Evolutionary conservation across 2,888 invertebrate genomes (phyloP), one percentile per base, ranked within the genome.

Genomic region (Byasa hedistus): DNA sequence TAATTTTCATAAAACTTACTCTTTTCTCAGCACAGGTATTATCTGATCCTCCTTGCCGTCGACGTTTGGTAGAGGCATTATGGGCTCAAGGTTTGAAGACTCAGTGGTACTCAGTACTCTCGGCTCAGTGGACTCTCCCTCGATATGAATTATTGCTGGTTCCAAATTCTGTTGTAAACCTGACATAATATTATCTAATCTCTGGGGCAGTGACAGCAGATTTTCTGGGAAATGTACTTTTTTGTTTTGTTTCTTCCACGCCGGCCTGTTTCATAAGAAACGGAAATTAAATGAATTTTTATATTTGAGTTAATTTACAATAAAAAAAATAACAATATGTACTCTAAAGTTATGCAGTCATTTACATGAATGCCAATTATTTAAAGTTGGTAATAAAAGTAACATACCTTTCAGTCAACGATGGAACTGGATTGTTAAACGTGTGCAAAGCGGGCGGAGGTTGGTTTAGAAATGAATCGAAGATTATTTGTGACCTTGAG

Each of bases 171-270:
- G 12, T 17, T 3, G 17, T 44, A 15, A 3, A 15, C 17, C 51
- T 1, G 59, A 60, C 5, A 59, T 60, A 58, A 76, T 62, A 32
- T 74, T 75, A 56, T 78, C 77, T 27, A 72, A 59, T 1, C 86
- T 76, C 66, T 89, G 89, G 4, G 85, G 84, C 15, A 87, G 73
- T 1, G 87, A 86, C n/a, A 84, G 73, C 55, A 86, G 44, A 24
- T 23, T 44, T 22, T 56, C 61, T 0, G 61, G 61, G 27, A 61
- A 36, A 21, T 22, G 32, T n/a, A 54, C 54, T 3, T 52, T 61
- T 17, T 32, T 61, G 12, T 54, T 54, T 17, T 54, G 17, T 21
- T 52, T 51, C 21, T 4, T 44, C 3, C 15, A 2, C 19, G 17
- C 44, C 17, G 2, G 17, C 44, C 44, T 44, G 15, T 44, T 44